Evolutionary conservation across 1,140 invertebrate species (phyloP).

Genomic region (Nilaparvata lugens): DNA sequence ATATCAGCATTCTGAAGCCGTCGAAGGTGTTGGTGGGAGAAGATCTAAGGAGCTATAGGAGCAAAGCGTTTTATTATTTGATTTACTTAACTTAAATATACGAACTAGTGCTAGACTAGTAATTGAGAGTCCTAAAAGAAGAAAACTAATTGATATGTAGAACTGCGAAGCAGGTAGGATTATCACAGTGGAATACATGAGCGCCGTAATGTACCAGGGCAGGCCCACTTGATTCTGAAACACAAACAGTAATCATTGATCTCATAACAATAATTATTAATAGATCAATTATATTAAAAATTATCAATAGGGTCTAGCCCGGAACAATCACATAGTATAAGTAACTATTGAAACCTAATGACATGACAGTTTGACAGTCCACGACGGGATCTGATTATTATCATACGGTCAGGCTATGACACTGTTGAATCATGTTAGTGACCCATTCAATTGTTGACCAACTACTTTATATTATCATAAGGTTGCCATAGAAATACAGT

Average conservation of each 20-base stretch:
- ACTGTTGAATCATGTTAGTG: too few relatives aligned
- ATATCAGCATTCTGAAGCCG: constrained; percentile 8
- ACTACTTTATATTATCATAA: too few relatives aligned
- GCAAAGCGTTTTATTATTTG: constrained; percentile 9
- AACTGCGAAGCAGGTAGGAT: constrained; percentile 35
- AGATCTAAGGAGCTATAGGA: constrained; percentile 23
- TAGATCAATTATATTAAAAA: neutral
- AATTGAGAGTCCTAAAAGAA: constrained; percentile 14
- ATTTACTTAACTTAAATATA: neutral
- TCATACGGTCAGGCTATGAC: too few relatives aligned
- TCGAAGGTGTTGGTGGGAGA: constrained; percentile 4
- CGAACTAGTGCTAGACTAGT: neutral
- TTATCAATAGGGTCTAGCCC: too few relatives aligned
- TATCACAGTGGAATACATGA: constrained; percentile 41
- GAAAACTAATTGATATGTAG: constrained; percentile 14
- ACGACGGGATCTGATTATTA: too few relatives aligned
- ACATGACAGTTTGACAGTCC: too few relatives aligned
- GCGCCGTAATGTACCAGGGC: constrained; percentile 38
- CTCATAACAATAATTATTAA: too few relatives aligned
- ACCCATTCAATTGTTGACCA: too few relatives aligned
- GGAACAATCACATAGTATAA: too few relatives aligned
- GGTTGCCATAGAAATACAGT: too few relatives aligned
- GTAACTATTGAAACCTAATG: too few relatives aligned
- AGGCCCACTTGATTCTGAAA: constrained; percentile 49
- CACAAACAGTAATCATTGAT: neutral